Conservation (phyloP, 2,113 vertebrate species). For the Athene cunicularia region DNA sequence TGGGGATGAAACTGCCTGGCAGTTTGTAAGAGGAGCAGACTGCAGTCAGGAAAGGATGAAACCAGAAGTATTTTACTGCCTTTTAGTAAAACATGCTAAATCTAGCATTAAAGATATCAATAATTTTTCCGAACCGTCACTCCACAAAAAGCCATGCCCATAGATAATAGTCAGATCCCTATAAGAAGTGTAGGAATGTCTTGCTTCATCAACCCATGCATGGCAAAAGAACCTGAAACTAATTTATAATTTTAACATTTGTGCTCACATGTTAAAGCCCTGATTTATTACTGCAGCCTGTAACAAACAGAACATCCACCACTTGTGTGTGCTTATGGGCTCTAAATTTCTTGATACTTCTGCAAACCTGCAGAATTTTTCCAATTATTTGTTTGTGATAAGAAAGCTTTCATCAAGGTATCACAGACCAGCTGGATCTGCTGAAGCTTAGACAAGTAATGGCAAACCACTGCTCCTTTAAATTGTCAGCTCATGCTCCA, state of each 20-base stretch:
- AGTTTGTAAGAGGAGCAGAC: background rate
- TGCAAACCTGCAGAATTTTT: background rate
- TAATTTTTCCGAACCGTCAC: background rate
- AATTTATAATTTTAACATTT: background rate
- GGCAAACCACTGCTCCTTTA: background rate
- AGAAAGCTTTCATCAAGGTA: background rate
- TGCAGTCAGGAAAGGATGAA: background rate
- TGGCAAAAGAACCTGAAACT: background rate
- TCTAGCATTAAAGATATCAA: background rate
- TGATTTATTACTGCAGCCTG: background rate
- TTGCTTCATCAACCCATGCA: background rate
- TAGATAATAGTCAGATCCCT: background rate
- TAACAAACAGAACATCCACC: background rate
- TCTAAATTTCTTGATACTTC: background rate
- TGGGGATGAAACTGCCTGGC: background rate
- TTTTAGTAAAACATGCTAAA: background rate
- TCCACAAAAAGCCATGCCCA: background rate
- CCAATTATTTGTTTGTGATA: accelerated
- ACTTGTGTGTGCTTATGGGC: background rate
- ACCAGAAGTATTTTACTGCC: background rate
- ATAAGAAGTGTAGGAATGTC: background rate
- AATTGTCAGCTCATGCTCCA: background rate
- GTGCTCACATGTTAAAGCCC: background rate
- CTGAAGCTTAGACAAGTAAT: background rate
- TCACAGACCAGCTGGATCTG: background rate